phyloP scores from a whole-genome alignment of 1,140 invertebrate genomes.

The Platorchestia sp. region DNA sequence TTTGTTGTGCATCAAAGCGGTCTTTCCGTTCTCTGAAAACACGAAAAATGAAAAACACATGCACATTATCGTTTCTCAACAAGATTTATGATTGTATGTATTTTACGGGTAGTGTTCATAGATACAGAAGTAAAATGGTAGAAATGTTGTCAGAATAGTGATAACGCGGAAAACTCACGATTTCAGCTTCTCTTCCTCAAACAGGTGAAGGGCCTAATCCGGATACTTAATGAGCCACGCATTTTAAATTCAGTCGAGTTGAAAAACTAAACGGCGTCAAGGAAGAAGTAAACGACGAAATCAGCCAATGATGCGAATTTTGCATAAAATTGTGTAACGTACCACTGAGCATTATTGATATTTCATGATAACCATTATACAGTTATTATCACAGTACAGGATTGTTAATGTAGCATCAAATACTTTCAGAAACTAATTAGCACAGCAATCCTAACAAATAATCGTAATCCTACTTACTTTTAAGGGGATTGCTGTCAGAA shows the following conservation, averaged over 20 bases:
- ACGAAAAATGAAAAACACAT: not conserved
- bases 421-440: no score
- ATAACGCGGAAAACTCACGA: not conserved
- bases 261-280: not conserved
- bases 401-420: no score
- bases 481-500: no score
- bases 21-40: not conserved
- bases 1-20: not conserved
- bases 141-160: not conserved
- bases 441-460: no score
- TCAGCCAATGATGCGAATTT: not conserved
- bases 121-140: not conserved
- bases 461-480: no score
- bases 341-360: no score
- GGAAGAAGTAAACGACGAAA: not conserved
- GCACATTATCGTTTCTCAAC: not conserved
- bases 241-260: not conserved
- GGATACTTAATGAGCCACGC: not conserved
- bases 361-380: no score
- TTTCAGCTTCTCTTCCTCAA: not conserved
- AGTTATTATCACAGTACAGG: no score
- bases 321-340: not conserved
- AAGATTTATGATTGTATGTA: not conserved
- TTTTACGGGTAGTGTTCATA: no score
- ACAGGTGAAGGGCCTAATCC: not conserved